These are phyloP conservation scores for Echiichthys vipera DNA, from an alignment of 2,797 vertebrate species.

Conservation along the genomic window DNA sequence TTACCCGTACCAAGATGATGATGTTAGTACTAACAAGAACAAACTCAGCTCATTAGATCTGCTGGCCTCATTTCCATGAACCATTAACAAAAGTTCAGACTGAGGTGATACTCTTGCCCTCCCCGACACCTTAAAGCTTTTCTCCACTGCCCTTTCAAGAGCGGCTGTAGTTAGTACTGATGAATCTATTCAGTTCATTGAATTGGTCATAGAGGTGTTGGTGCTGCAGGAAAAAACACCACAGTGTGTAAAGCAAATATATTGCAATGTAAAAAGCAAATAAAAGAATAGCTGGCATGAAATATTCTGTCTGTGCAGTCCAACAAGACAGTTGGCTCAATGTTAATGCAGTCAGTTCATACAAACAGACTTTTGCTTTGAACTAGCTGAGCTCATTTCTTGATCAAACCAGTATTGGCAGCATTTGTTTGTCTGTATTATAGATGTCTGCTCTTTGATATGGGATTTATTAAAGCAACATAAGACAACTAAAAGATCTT, in stretches of 20 bases:
- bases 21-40: constrained; percentile 15
- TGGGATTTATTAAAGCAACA: not conserved
- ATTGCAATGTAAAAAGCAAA: not conserved
- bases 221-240: not conserved
- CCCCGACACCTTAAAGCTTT: constrained; percentile 1
- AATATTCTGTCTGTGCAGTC: not conserved
- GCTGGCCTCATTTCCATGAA: constrained; percentile 30
- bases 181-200: constrained; percentile 7
- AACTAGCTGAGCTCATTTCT: not conserved
- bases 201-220: not conserved
- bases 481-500: not conserved
- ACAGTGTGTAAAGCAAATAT: not conserved
- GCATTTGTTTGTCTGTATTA: not conserved
- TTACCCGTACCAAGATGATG: not conserved
- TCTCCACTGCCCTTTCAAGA: not conserved
- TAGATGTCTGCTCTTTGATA: not conserved
- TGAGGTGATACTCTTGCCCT: not conserved
- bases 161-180: constrained; percentile 3
- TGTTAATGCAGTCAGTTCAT: not conserved
- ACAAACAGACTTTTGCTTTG: not conserved
- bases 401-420: not conserved
- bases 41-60: constrained; percentile 35
- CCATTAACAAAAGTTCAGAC: not conserved
- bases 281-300: not conserved
- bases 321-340: not conserved